Base-by-base conservation (phyloP, 2,113 vertebrate genomes). In the Oriolus oriolus region DNA sequence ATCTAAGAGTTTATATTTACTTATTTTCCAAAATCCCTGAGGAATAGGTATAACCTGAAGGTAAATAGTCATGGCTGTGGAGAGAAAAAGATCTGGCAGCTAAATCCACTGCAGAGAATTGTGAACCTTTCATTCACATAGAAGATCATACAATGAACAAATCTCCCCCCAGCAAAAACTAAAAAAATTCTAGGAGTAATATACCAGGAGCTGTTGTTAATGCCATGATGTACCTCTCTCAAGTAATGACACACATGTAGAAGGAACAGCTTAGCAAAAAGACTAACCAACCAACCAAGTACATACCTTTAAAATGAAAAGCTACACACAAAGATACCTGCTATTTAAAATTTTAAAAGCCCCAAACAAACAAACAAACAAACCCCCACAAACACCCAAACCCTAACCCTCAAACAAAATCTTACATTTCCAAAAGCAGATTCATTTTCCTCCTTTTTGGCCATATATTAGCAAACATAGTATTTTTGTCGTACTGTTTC, bases 91-190 rank as follows among this genome's bases (percentile, higher is more conserved):
- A 68, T 41, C 5, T 9, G 3, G 24, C 7, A 50, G 11, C 41
- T 60, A 60, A 78, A 59, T 45, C 27, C 28, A 31, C 35, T 54
- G 11, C 28, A 44, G 33, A 59, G 37, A 57, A 37, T 8, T n/a
- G 21, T 22, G 23, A 70, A 60, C 2, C 4, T 86, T 79, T 65
- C 23, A 31, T 7, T 33, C 45, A 27, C 26, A 65, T 50, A 41
- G 15, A 89, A 68, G 24, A 73, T n/a, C 31, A 44, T 13, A 54
- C 7, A 57, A 50, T 5, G 8, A 64, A 42, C 2, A 59, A 33
- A 41, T 4, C 1, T 41, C 2, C 3, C 6, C 6, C 3, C 7
- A 31, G 7, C 4, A 79, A 60, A 53, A 16, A 15, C 10, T 37
- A 17, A 26, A 37, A 60, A 12, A 60, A 60, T 30, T 53, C 12